A percentile compares a stretch with the other conserved stretches of the same genome.
Conservation (phyloP, 2,888 invertebrate species). For the Lasioglossum leucozonium region DNA sequence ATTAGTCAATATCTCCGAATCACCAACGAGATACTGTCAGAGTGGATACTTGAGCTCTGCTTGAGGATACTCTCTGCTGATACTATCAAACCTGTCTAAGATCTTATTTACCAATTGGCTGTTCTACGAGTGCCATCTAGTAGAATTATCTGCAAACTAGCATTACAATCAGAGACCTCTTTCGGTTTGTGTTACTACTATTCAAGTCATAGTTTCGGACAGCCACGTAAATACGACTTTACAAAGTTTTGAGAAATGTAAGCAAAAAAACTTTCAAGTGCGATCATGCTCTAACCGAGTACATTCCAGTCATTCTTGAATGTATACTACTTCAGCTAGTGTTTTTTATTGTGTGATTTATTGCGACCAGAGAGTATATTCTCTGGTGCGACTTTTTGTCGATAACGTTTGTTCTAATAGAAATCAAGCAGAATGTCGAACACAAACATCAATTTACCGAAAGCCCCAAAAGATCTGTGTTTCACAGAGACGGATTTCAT, state of each 20-base stretch:
- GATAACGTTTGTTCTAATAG: not conserved
- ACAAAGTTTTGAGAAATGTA: not conserved
- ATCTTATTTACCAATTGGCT: no score
- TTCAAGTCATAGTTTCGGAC: not conserved
- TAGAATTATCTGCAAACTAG: no score
- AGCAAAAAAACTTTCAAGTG: not conserved
- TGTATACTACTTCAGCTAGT: not conserved
- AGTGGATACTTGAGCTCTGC: no score
- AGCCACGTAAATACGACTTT: not conserved
- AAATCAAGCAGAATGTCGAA: slow-evolving; percentile 76
- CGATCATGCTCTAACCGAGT: not conserved
- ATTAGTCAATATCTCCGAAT: no score
- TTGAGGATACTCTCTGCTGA: no score
- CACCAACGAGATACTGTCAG: no score
- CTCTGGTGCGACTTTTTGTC: not conserved
- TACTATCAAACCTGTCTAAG: no score
- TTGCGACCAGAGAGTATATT: no score
- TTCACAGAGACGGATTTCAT: slow-evolving; percentile 90
- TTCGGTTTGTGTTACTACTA: not conserved
- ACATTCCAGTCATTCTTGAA: not conserved
- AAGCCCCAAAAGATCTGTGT: slow-evolving; percentile 88
- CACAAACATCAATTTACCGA: slow-evolving; percentile 84
- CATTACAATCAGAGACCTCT: not conserved
- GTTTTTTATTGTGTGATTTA: not conserved
- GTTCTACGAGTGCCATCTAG: no score